Evolutionary conservation across 2,888 invertebrate genomes (phyloP).

Genomic region (Ennomos fuscantarius): DNA sequence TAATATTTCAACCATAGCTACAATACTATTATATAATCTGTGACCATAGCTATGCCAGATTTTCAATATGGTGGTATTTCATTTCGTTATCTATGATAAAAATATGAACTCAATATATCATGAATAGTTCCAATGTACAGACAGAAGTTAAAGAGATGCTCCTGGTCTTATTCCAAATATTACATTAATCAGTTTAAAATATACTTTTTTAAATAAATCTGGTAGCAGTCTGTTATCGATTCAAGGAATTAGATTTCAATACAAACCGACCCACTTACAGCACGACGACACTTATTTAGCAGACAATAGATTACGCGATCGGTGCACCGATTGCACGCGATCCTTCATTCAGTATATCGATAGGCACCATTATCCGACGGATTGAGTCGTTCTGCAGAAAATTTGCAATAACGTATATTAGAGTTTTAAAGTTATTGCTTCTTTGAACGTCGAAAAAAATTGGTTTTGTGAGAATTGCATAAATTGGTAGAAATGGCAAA

Average conservation of each 20-base stretch:
- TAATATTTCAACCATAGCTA: too few species aligned
- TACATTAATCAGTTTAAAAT: too few species aligned
- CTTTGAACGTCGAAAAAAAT: conserved; percentile 1
- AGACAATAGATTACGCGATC: conserved; percentile 14
- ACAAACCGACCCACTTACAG: conserved; percentile 1
- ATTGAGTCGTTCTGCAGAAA: conserved; percentile 17
- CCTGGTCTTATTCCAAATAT: background rate
- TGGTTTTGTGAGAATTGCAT: background rate
- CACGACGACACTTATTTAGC: background rate
- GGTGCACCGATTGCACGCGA: conserved; percentile 29
- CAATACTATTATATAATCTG: too few species aligned
- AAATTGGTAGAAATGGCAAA: too few species aligned
- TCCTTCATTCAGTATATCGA: conserved; percentile 21
- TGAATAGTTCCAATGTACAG: too few species aligned
- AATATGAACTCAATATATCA: too few species aligned
- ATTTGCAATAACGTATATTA: conserved; percentile 13
- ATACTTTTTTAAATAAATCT: too few species aligned
- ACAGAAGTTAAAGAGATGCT: too few species aligned
- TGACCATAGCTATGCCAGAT: too few species aligned
- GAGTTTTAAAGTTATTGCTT: conserved; percentile 17
- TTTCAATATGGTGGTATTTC: conserved; percentile 13
- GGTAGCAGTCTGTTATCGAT: too few species aligned
- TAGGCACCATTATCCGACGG: conserved; percentile 22
- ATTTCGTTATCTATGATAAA: too few species aligned
- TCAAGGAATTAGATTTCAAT: background rate